A percentile compares a stretch with the other conserved stretches of the same genome.
These are phyloP conservation scores for Dolomedes plantarius DNA, from an alignment of 2,888 invertebrate species.

Conservation along the genomic window DNA sequence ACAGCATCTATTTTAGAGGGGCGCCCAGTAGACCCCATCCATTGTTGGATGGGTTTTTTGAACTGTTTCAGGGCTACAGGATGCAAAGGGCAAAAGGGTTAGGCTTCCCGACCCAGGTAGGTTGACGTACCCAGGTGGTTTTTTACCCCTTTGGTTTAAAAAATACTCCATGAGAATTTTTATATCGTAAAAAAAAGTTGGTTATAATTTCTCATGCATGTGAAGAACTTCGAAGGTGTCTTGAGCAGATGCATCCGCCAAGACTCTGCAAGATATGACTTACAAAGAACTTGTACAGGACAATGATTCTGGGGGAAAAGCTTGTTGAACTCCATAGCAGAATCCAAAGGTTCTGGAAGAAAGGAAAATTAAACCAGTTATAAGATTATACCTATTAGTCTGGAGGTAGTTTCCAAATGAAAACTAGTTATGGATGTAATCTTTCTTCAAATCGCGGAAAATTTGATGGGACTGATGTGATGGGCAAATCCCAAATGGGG, in stretches of 20 bases:
- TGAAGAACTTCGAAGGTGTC: neutral
- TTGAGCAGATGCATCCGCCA: neutral
- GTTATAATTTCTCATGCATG: neutral
- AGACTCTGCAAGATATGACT: no score
- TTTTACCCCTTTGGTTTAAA: neutral
- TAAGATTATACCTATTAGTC: no score
- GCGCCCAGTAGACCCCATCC: neutral
- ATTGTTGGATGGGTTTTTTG: slow-evolving; percentile 23
- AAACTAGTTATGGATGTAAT: no score
- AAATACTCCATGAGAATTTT: slow-evolving; percentile 11
- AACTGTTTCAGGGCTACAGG: neutral
- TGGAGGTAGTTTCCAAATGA: no score
- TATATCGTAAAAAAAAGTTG: neutral
- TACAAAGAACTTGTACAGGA: no score
- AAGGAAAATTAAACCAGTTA: no score
- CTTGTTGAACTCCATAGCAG: no score
- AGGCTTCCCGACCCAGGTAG: neutral
- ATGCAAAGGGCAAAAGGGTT: neutral
- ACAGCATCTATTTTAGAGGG: slow-evolving; percentile 35
- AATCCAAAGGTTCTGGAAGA: no score
- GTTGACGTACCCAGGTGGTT: slow-evolving; percentile 61
- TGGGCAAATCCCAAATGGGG: no score
- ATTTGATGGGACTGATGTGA: no score
- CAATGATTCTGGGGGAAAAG: no score
- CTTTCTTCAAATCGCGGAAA: no score